Base-by-base conservation (phyloP, 2,888 invertebrate species). In the Coelogynopora nodosa region DNA sequence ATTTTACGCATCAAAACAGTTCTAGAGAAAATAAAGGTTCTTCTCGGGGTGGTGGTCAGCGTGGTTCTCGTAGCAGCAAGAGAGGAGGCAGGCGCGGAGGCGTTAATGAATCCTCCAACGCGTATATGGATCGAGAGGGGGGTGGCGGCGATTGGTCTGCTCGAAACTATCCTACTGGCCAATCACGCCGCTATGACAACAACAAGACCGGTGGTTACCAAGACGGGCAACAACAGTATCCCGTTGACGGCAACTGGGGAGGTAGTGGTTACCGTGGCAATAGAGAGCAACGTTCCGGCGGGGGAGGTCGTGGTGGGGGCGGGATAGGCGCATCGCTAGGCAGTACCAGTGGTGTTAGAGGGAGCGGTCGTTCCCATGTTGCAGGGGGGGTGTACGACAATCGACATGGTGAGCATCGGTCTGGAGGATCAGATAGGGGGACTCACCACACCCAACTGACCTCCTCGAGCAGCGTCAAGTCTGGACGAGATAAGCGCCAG, bases 401-500 rank as follows among this genome's bases (percentile, higher is more conserved):
- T 5, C 74, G 74, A 23, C 74, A 74, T 74, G 74, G 74, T 5
- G 74, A 74, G 2, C 74, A 74, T 26, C 18, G 74, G 23, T 23
- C 18, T 13, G 74, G 18, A 10, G 2, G 18, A 13, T 10, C 5
- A 13, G 23, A 74, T n/a, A 26, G 74, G 23, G 74, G 74, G 27
- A n/a, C n/a, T n/a, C n/a, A n/a, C n/a, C n/a, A n/a, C n/a, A n/a
- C n/a, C n/a, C 49, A 49, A 49, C 2, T 5, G 23, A 74, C 23
- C 27, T 5, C 10, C 2, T 2, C 18, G 2, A 10, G 74, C 5
- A 74, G 23, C 5, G 74, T 10, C 18, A 74, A 74, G 74, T 74
- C 74, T 5, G 27, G 74, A 5, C 5, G 74, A 74, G 85, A 85
- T 67, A 85, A 85, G 49, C 67, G 85, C 67, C 85, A 85, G 67